Evolutionary conservation across 2,113 vertebrate genomes (phyloP).

Genomic region (Himantopus leucocephalus): DNA sequence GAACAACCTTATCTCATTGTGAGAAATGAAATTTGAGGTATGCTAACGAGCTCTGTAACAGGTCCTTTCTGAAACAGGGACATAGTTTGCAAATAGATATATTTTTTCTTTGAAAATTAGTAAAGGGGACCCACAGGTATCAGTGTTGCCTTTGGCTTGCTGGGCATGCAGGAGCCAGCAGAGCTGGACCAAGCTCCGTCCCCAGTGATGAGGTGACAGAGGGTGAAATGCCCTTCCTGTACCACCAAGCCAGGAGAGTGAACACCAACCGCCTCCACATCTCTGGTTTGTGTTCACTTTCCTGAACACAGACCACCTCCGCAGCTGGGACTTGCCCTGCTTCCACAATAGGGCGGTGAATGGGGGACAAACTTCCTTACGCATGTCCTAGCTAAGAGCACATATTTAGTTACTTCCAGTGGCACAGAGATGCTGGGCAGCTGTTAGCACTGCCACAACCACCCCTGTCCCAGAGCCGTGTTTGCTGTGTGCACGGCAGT

Average conservation of each 20-base stretch:
- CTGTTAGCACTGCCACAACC: neutral
- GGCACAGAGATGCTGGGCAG: neutral
- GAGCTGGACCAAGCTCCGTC: neutral
- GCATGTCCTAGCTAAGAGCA: neutral
- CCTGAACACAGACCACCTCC: neutral
- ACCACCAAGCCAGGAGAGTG: neutral
- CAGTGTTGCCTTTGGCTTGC: neutral
- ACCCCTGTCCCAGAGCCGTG: neutral
- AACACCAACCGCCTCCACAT: neutral
- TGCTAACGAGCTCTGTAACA: neutral
- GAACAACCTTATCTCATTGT: neutral
- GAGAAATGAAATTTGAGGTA: neutral
- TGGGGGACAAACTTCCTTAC: neutral
- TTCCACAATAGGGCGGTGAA: neutral
- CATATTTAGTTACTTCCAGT: neutral
- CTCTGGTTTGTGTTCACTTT: neutral
- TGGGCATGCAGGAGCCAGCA: neutral
- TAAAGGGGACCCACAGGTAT: neutral
- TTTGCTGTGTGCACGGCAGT: neutral
- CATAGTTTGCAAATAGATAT: neutral
- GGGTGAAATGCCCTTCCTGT: neutral
- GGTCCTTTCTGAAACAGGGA: neutral
- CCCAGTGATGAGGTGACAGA: neutral
- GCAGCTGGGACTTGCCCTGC: neutral
- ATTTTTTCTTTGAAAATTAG: neutral